Evolutionary conservation across 1,140 invertebrate species (phyloP).

Genomic region (Apis dorsata): DNA sequence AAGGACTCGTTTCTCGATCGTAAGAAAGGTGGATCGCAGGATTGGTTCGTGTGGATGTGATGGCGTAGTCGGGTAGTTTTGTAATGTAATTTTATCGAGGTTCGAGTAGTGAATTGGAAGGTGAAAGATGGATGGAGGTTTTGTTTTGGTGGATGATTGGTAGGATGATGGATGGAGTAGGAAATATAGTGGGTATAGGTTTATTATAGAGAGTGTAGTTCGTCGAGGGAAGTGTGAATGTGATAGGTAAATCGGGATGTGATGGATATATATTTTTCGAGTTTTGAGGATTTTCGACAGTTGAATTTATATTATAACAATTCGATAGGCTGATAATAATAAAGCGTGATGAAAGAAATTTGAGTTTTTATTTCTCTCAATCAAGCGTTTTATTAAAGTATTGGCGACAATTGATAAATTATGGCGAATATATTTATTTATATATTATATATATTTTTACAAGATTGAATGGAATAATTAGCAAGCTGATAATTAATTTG

Average conservation of each 20-base stretch:
- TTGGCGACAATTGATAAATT: background rate
- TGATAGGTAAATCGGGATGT: background rate
- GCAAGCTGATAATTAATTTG: background rate
- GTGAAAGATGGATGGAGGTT: background rate
- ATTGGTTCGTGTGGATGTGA: background rate
- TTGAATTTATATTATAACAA: too few species aligned
- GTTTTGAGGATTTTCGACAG: rapidly evolving
- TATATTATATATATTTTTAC: background rate
- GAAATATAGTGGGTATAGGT: background rate
- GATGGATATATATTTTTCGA: background rate
- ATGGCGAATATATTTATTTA: background rate
- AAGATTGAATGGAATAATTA: background rate
- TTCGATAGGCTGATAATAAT: too few species aligned
- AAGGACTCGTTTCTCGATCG: background rate
- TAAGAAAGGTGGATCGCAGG: background rate
- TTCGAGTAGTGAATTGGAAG: background rate
- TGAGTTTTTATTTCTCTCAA: too few species aligned
- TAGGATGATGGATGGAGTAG: background rate
- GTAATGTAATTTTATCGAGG: too few species aligned
- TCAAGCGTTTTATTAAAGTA: too few species aligned
- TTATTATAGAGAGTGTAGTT: background rate
- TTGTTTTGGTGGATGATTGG: background rate
- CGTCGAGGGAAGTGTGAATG: too few species aligned
- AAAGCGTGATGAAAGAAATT: too few species aligned
- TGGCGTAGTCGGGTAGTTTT: background rate